Evolutionary conservation across 2,888 invertebrate genomes (phyloP), one percentile per base, ranked within the genome.

Genomic region (Colostygia pectinataria): DNA sequence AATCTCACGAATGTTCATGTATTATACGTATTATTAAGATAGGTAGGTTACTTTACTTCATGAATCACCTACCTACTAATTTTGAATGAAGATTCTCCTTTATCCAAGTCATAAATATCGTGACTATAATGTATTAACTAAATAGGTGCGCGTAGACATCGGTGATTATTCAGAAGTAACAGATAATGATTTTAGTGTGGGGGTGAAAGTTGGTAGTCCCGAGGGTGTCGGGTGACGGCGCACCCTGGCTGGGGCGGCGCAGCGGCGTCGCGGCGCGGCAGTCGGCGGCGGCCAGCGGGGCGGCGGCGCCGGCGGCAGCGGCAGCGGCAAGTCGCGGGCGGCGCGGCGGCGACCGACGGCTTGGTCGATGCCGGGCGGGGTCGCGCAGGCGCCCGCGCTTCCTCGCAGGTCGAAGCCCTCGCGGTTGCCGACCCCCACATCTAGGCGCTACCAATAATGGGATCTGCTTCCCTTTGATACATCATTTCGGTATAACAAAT

Each of bases 361-460:
- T 71, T 77, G 81, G 78, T 80, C 78, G 80, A 77, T 79, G 79
- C 65, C 74, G 76, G 74, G 74, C 72, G 77, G 72, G 80, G 77
- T 69, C 81, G 86, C 88, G 86, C 87, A 81, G 65, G 84, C 87
- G 86, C 84, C 65, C 63, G 37, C 37, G 39, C 41, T 27, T 25
- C 14, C 64, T 59, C 68, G 57, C 77, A 72, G 86, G 85, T 84
- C 86, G 82, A 80, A 82, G 84, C 77, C 83, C 86, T 84, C 79
- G 68, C 81, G 86, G 82, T 81, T 84, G 78, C 80, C 85, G 86
- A 87, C 87, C 89, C 77, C 77, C 65, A 65, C 59, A 72, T 78
- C 80, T 80, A 80, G 77, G 75, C 74, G 68, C 71, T 66, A 69
- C 68, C 55, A 64, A 73, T 71, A 65, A 66, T 68, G 65, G 59